These are phyloP conservation scores for Drosophila lini DNA, from an alignment of 1,140 invertebrate species.

Conservation along the genomic window DNA sequence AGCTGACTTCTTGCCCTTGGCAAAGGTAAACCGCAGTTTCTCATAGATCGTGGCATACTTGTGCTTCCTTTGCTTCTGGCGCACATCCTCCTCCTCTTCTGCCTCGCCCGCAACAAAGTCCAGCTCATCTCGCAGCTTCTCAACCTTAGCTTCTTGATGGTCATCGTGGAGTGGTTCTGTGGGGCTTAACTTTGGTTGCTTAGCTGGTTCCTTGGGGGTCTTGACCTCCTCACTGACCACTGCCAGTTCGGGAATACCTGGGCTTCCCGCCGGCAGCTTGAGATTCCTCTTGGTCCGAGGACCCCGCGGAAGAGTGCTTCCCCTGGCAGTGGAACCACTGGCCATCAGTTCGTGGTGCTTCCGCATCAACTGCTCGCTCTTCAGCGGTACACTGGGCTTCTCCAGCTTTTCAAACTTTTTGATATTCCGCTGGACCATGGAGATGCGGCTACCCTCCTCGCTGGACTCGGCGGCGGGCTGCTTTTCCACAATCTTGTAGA, in stretches of 20 bases:
- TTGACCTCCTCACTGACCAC: slow-evolving; percentile 61
- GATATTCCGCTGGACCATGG: slow-evolving; percentile 83
- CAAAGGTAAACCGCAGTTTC: slow-evolving; percentile 72
- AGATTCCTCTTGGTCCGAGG: slow-evolving; percentile 12
- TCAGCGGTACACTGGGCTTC: slow-evolving; percentile 84
- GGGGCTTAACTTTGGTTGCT: slow-evolving; percentile 30
- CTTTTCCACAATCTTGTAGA: slow-evolving; percentile 80
- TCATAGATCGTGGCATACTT: slow-evolving; percentile 80
- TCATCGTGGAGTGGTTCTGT: slow-evolving; percentile 3
- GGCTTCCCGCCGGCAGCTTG: slow-evolving; percentile 14
- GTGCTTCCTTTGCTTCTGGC: slow-evolving; percentile 70
- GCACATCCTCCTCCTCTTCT: slow-evolving; percentile 38
- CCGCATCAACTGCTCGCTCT: slow-evolving; percentile 70
- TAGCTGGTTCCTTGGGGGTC: slow-evolving; percentile 30
- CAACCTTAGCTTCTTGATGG: slow-evolving; percentile 1
- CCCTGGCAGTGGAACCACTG: not conserved
- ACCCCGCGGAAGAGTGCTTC: not conserved
- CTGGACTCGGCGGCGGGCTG: not conserved
- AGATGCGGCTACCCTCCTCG: slow-evolving; percentile 29
- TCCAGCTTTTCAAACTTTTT: slow-evolving; percentile 84
- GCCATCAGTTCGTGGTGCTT: slow-evolving; percentile 68
- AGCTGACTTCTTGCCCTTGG: slow-evolving; percentile 47
- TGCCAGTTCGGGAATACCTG: slow-evolving; percentile 15
- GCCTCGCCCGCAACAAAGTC: not conserved
- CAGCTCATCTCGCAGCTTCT: slow-evolving; percentile 5